Conservation (phyloP, 2,888 invertebrate genomes). For the Diachrysia chrysitis region DNA sequence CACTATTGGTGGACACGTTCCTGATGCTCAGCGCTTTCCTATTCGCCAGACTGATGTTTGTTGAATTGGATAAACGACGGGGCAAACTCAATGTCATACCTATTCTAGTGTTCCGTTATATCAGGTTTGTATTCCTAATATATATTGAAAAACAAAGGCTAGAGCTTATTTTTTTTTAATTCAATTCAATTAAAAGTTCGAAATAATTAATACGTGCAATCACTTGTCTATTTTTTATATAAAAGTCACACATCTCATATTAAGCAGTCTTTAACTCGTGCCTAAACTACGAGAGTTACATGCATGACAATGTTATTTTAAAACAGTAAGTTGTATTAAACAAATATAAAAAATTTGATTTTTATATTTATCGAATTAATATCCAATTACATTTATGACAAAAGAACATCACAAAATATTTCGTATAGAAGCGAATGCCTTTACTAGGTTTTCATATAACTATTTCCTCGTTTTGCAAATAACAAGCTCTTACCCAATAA, state of each 20-base stretch:
- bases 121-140: slow-evolving; percentile 84
- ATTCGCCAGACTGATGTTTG: slow-evolving; percentile 91
- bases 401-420: slow-evolving; percentile 23
- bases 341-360: no score
- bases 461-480: slow-evolving; percentile 51
- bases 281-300: no score
- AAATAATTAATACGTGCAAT: no score
- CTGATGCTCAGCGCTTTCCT: slow-evolving; percentile 92
- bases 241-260: no score
- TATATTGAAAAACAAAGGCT: neutral
- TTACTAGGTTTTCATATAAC: slow-evolving; percentile 36
- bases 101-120: slow-evolving; percentile 91
- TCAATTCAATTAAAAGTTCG: no score
- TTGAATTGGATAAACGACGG: slow-evolving; percentile 91
- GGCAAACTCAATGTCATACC: slow-evolving; percentile 90
- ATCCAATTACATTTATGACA: neutral
- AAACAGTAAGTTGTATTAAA: no score
- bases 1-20: slow-evolving; percentile 93
- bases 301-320: no score
- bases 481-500: slow-evolving; percentile 54
- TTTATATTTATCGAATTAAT: neutral
- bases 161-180: neutral
- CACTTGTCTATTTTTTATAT: no score
- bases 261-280: no score
- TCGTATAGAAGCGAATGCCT: slow-evolving; percentile 17